These are phyloP conservation scores for Baronia brevicornis DNA, from an alignment of 2,888 invertebrate species.

Conservation along the genomic window DNA sequence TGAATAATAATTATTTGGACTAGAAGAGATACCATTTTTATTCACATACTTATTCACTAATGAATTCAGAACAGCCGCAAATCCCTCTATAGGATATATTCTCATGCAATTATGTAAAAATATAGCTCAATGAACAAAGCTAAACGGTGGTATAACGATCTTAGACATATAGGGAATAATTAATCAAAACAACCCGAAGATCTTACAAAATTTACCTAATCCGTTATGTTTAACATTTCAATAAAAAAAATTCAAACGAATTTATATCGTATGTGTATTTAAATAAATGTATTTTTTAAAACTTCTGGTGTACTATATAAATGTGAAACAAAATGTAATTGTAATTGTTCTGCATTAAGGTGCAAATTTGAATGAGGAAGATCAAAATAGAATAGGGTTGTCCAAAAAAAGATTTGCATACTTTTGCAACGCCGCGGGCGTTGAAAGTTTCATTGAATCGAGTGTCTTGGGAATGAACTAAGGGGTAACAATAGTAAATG, in stretches of 20 bases:
- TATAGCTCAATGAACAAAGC: constrained; percentile 20
- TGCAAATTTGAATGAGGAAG: constrained; percentile 11
- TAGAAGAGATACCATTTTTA: no score
- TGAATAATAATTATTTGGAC: no score
- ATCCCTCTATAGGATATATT: no score
- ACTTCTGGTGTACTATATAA: neutral
- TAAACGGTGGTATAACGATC: constrained; percentile 21
- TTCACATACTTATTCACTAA: no score
- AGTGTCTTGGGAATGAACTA: constrained; percentile 12
- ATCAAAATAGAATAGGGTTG: constrained; percentile 15
- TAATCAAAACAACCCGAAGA: constrained; percentile 24
- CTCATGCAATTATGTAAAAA: constrained; percentile 24
- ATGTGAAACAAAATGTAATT: neutral
- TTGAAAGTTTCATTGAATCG: constrained; percentile 20
- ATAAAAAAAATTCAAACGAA: constrained; percentile 8
- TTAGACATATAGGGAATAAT: constrained; percentile 26
- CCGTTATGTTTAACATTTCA: constrained; percentile 15
- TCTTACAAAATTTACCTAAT: constrained; percentile 20
- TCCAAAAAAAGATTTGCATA: constrained; percentile 26
- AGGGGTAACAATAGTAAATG: constrained; percentile 4
- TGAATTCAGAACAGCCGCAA: no score
- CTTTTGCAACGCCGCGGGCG: constrained; percentile 24
- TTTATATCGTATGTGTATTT: neutral
- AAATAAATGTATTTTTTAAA: neutral
- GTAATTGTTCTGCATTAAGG: no score